Evolutionary conservation across 2,797 vertebrate genomes (phyloP).

Genomic region (Chloroceryle inda): DNA sequence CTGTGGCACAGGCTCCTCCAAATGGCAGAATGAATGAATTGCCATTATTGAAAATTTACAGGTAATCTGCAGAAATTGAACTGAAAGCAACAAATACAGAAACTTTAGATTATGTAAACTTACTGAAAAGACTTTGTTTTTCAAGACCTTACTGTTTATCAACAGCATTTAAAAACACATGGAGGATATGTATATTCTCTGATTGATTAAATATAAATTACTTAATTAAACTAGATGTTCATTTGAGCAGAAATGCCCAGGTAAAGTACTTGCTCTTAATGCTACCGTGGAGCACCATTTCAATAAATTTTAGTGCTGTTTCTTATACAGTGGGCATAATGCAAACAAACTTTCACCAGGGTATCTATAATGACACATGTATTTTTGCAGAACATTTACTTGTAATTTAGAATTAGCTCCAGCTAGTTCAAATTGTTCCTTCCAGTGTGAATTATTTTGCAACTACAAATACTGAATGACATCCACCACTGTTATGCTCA

Average conservation of each 20-base stretch:
- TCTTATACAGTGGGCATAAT: neutral
- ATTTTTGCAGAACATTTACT: neutral
- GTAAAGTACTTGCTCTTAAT: neutral
- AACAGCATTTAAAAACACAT: neutral
- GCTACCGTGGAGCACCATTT: neutral
- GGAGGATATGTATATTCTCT: neutral
- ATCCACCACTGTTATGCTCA: neutral
- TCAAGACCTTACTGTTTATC: neutral
- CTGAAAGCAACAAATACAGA: conserved; percentile 13
- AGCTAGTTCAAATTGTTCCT: neutral
- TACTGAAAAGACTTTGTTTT: neutral
- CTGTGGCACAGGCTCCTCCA: conserved; percentile 78
- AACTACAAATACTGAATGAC: neutral
- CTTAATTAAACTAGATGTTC: neutral
- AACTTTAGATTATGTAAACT: neutral
- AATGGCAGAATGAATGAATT: conserved; percentile 74
- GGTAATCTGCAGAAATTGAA: neutral
- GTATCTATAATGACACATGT: neutral
- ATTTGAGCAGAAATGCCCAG: neutral
- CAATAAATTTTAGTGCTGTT: neutral
- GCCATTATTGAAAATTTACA: conserved; percentile 60
- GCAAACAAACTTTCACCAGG: neutral
- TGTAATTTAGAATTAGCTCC: neutral
- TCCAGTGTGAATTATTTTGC: neutral
- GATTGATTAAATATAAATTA: neutral